phyloP scores from a whole-genome alignment of 2,797 vertebrate species.

The Peromyscus melanophrys region DNA sequence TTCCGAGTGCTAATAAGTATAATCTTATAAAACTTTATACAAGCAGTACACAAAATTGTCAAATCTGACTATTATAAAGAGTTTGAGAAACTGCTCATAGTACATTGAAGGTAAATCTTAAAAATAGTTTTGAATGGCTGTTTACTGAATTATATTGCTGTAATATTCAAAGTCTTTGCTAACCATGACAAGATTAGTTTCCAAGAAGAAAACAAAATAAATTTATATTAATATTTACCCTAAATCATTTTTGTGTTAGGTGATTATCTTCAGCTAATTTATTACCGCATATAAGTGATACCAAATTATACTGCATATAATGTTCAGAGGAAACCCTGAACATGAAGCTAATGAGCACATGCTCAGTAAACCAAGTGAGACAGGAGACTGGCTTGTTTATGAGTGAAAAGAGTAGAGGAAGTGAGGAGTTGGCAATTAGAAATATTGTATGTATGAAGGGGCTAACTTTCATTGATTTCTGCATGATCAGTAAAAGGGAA shows the following conservation, averaged over 20 bases:
- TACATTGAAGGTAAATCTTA: slow-evolving; percentile 20
- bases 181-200: not conserved
- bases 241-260: not conserved
- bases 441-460: not conserved
- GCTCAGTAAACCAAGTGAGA: not conserved
- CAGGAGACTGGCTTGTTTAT: not conserved
- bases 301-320: not conserved
- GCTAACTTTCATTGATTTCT: slow-evolving; percentile 14
- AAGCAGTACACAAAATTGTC: not conserved
- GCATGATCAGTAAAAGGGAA: not conserved
- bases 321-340: not conserved
- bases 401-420: not conserved
- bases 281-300: not conserved
- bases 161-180: not conserved
- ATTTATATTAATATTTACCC: not conserved
- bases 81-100: not conserved
- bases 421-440: not conserved
- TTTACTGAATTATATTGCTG: slow-evolving; percentile 26
- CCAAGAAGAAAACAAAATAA: not conserved
- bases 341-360: not conserved
- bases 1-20: not conserved
- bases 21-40: not conserved
- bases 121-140: not conserved
- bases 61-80: not conserved
- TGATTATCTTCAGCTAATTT: slow-evolving; percentile 19